Conservation (phyloP, 2,888 invertebrate species). For the Chromoteleia sp. region DNA sequence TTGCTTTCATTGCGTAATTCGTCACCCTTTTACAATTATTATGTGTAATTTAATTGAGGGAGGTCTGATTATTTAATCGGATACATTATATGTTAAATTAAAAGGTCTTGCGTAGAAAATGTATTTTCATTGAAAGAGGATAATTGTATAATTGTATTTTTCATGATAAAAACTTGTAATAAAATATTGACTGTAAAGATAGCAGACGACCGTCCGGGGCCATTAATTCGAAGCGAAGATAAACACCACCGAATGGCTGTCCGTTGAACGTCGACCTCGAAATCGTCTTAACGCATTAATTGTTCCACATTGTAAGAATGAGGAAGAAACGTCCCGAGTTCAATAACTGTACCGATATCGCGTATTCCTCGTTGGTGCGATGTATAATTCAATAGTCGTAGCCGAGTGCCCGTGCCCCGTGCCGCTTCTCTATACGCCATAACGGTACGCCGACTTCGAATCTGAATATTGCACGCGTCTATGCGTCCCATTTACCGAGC, state of each 20-base stretch:
- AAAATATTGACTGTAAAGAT: too few species aligned
- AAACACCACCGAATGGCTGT: background rate
- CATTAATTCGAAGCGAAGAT: background rate
- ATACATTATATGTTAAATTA: too few species aligned
- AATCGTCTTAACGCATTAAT: conserved; percentile 53
- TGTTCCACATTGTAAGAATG: conserved; percentile 63
- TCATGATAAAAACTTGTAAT: too few species aligned
- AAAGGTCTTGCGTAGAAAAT: too few species aligned
- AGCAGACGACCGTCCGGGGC: too few species aligned
- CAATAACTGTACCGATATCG: conserved; percentile 70
- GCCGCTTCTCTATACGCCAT: conserved; percentile 55
- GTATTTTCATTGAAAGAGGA: too few species aligned
- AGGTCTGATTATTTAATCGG: too few species aligned
- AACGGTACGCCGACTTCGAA: conserved; percentile 68
- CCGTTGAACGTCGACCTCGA: conserved; percentile 21
- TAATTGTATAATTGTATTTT: too few species aligned
- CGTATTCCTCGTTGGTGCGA: conserved; percentile 51
- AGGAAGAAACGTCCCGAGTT: conserved; percentile 65
- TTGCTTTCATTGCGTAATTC: too few species aligned
- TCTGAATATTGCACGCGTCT: conserved; percentile 69
- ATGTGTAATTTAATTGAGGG: too few species aligned
- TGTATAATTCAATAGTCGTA: conserved; percentile 70
- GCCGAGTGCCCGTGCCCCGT: conserved; percentile 45
- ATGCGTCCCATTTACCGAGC: conserved; percentile 44
- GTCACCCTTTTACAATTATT: too few species aligned